Percentiles rank a stretch among this genome's conserved stretches.
Evolutionary conservation across 2,113 vertebrate genomes (phyloP).

Genomic region (Trichomycterus rosablanca): DNA sequence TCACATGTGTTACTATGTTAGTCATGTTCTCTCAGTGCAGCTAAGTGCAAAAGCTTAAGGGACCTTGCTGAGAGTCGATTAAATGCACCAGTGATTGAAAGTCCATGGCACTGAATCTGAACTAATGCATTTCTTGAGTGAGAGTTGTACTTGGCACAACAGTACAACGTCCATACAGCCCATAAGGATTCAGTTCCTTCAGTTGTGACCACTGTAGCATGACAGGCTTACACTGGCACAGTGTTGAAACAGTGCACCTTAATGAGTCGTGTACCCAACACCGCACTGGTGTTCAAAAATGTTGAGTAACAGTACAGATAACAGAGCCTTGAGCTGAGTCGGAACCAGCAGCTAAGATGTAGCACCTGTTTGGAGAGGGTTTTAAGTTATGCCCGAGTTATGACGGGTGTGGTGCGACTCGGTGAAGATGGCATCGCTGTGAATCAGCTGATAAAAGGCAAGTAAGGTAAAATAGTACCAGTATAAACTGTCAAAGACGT

Average conservation of each 20-base stretch:
- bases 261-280: too few relatives aligned
- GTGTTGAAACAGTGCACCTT: too few relatives aligned
- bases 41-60: slow-evolving; percentile 10
- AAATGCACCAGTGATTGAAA: slow-evolving; percentile 3
- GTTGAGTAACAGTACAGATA: slow-evolving; percentile 12
- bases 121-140: too few relatives aligned
- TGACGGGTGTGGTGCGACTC: background rate
- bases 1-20: too few relatives aligned
- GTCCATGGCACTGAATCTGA: too few relatives aligned
- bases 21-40: slow-evolving; percentile 18
- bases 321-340: background rate
- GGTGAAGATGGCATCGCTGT: background rate
- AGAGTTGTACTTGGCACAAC: background rate
- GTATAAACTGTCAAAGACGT: too few relatives aligned
- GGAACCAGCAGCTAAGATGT: slow-evolving; percentile 11
- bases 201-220: too few relatives aligned
- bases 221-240: too few relatives aligned
- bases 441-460: background rate
- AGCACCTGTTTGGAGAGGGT: slow-evolving; percentile 27
- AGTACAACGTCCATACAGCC: too few relatives aligned
- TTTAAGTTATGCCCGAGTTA: background rate
- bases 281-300: too few relatives aligned
- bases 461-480: too few relatives aligned
- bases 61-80: slow-evolving; percentile 7
- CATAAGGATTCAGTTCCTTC: too few relatives aligned